Evolutionary conservation across 2,888 invertebrate species (phyloP), one percentile per base, ranked within the genome.

Genomic region (Poecilus cupreus): DNA sequence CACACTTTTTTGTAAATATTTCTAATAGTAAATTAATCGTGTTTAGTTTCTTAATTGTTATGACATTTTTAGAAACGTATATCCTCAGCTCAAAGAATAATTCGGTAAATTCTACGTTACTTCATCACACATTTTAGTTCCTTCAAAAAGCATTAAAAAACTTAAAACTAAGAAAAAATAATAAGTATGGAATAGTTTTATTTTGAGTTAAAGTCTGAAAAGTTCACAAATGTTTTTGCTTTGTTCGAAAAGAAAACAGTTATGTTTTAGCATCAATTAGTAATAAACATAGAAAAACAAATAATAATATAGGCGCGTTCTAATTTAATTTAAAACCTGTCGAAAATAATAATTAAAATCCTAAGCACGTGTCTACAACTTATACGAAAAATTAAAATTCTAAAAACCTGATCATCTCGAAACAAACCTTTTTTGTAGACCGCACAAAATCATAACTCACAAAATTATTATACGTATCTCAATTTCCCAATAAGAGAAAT

Each of bases 401-500:
- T 24, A 60, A 24, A 26, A 54, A 54, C 22, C 20, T 11, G 54
- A 54, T 32, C 32, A 32, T 6, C 46, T 46, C 3, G 11, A 32
- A 54, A 54, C 60, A 60, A 60, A 68, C 20, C 64, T 16, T 68
- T 68, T 68, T 37, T 68, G 37, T 68, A 10, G 32, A 18, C 51
- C 51, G 16, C 51, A 8, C 16, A 51, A 13, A 18, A 51, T 18
- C 51, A 51, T 51, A 51, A 51, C 13, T 64, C 64, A 64, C 24
- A 24, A 51, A 51, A 74, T 74, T 74, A 74, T 74, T 74, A 74
- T 68, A 32, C 49, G 46, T 74, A 74, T 74, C 74, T 74, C 32
- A 24, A 57, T 76, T 76, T 76, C 76, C 76, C 76, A 76, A 76
- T 76, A 54, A 76, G 76, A 76, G 76, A 76, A 54, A 76, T 76